Conservation (phyloP, 2,888 invertebrate genomes). For the Aproaerema taeniolella region DNA sequence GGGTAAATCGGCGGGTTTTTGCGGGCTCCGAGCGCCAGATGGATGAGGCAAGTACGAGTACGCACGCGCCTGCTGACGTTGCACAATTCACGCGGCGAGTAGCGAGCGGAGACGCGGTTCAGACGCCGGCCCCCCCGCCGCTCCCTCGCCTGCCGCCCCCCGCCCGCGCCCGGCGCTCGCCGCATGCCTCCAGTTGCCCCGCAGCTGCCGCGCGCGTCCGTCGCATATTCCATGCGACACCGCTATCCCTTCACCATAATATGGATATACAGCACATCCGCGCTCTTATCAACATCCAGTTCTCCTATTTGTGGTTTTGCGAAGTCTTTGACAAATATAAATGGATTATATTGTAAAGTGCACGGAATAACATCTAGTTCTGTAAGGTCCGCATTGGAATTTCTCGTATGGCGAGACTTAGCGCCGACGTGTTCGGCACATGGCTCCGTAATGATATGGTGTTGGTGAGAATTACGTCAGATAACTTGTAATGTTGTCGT, state of each 20-base stretch:
- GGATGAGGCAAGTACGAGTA: constrained; percentile 41
- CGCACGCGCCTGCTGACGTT: constrained; percentile 66
- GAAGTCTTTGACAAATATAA: constrained; percentile 71
- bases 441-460: constrained; percentile 67
- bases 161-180: constrained; percentile 25
- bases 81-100: constrained; percentile 54
- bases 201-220: constrained; percentile 72
- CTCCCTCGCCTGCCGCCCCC: constrained; percentile 22
- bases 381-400: constrained; percentile 73
- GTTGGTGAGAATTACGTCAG: constrained; percentile 59
- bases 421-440: constrained; percentile 73
- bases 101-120: constrained; percentile 50
- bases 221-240: constrained; percentile 69
- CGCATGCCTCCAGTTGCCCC: constrained; percentile 64
- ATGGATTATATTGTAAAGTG: constrained; percentile 77
- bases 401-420: constrained; percentile 62
- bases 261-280: constrained; percentile 74
- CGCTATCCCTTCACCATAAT: constrained; percentile 59
- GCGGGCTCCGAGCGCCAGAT: constrained; percentile 29
- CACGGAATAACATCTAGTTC: constrained; percentile 45
- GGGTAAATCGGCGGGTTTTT: constrained; percentile 35
- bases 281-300: constrained; percentile 68
- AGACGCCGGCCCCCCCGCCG: constrained; percentile 45
- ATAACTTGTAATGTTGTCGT: constrained; percentile 38
- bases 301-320: constrained; percentile 72